Conservation (phyloP, 2,113 vertebrate species). For the Hemiscyllium ocellatum region DNA sequence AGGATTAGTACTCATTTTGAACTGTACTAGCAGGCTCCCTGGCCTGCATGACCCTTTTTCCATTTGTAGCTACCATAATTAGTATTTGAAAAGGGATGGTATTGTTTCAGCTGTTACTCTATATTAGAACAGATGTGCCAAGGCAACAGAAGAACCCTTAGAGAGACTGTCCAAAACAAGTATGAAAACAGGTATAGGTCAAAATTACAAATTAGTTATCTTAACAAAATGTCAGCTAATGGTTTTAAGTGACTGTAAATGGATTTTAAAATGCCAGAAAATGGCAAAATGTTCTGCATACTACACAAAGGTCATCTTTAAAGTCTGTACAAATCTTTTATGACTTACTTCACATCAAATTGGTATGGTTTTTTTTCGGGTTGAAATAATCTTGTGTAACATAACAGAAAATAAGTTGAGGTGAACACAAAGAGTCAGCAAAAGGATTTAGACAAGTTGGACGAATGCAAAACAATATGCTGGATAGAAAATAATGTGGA, state of each 20-base stretch:
- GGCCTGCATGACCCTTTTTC: background rate
- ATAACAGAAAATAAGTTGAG: background rate
- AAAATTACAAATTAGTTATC: background rate
- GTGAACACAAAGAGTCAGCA: background rate
- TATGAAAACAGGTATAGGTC: background rate
- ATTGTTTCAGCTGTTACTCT: background rate
- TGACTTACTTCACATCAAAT: background rate
- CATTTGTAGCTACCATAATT: background rate
- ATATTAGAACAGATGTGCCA: background rate
- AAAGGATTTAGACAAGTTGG: background rate
- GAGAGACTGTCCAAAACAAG: background rate
- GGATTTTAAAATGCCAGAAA: constrained; percentile 28
- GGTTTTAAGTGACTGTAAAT: constrained; percentile 18
- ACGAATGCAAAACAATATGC: background rate
- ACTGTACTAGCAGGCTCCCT: background rate
- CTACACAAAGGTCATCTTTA: background rate
- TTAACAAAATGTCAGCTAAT: background rate
- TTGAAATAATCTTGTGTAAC: background rate
- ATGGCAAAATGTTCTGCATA: background rate
- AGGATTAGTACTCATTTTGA: background rate
- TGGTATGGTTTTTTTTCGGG: background rate
- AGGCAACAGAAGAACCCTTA: background rate
- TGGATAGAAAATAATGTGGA: background rate
- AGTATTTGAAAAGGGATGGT: background rate
- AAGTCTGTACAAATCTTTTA: background rate